Evolutionary conservation across 2,113 vertebrate genomes (phyloP).

Genomic region (Pachycephala philippinensis): DNA sequence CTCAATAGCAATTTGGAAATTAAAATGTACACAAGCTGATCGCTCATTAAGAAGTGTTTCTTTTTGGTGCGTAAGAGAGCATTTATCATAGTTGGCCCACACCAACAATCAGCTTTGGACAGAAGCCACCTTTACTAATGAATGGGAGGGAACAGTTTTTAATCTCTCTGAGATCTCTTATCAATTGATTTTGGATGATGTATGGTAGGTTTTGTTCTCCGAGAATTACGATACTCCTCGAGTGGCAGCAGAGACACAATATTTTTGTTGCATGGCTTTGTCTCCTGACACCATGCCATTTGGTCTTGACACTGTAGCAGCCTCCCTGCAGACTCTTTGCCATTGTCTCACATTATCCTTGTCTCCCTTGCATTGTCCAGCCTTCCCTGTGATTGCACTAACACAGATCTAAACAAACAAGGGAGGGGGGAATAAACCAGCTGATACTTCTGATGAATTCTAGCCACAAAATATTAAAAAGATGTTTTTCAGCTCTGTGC

Average conservation of each 20-base stretch:
- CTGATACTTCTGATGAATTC: not conserved
- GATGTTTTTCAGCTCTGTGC: not conserved
- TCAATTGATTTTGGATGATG: constrained; percentile 63
- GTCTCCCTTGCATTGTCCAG: not conserved
- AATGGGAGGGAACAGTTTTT: constrained; percentile 56
- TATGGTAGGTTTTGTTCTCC: constrained; percentile 52
- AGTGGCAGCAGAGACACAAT: constrained; percentile 18
- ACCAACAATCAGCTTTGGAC: constrained; percentile 43
- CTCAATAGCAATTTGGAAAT: constrained; percentile 7
- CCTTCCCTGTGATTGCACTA: not conserved
- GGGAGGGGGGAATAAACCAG: not conserved
- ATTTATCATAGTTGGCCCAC: constrained; percentile 57
- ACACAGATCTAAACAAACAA: not conserved
- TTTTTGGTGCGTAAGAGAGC: constrained; percentile 5
- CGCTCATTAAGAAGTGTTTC: constrained; percentile 31
- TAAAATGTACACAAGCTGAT: constrained; percentile 42
- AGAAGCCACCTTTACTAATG: constrained; percentile 59
- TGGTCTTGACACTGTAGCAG: not conserved
- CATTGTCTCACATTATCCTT: not conserved
- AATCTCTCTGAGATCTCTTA: constrained; percentile 56
- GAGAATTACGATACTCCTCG: constrained; percentile 41
- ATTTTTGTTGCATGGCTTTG: constrained; percentile 16
- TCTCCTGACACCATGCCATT: constrained; percentile 6
- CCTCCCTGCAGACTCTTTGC: not conserved
- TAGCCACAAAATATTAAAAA: not conserved